These are phyloP conservation scores for Hydrotaea diabolus DNA, from an alignment of 2,888 invertebrate genomes.

Conservation along the genomic window DNA sequence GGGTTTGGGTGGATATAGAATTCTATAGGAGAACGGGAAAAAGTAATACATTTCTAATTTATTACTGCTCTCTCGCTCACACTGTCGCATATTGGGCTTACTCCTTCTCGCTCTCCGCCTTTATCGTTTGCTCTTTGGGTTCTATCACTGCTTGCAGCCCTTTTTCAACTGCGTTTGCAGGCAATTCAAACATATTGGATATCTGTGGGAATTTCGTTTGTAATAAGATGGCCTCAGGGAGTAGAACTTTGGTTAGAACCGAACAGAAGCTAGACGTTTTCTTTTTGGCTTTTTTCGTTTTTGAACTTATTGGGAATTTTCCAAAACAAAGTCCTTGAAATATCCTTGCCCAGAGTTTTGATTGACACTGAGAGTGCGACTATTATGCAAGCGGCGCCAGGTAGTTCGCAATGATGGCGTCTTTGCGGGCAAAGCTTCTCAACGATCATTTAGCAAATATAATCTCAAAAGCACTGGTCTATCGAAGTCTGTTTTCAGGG, in stretches of 20 bases:
- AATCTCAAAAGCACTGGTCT: too few species aligned
- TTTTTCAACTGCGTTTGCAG: not conserved
- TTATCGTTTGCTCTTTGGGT: not conserved
- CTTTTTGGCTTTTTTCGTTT: not conserved
- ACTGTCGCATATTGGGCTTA: not conserved
- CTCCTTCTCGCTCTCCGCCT: too few species aligned
- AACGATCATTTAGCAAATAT: too few species aligned
- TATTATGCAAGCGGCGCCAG: too few species aligned
- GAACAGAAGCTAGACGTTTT: too few species aligned
- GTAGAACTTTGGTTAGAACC: not conserved
- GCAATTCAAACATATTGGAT: not conserved
- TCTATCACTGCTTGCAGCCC: not conserved
- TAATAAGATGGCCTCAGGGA: conserved; percentile 22
- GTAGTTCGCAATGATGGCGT: too few species aligned
- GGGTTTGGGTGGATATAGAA: not conserved
- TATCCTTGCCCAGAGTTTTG: too few species aligned
- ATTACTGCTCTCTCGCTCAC: conserved; percentile 32
- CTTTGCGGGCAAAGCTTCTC: too few species aligned
- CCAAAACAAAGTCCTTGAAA: not conserved
- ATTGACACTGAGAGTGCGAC: too few species aligned
- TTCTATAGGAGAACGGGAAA: not conserved
- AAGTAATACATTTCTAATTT: conserved; percentile 39
- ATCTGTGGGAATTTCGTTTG: conserved; percentile 14
- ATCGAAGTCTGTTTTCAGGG: too few species aligned
- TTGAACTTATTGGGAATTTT: not conserved